phyloP scores from a whole-genome alignment of 1,140 invertebrate species.

The Thaumetopoea pityocampa region DNA sequence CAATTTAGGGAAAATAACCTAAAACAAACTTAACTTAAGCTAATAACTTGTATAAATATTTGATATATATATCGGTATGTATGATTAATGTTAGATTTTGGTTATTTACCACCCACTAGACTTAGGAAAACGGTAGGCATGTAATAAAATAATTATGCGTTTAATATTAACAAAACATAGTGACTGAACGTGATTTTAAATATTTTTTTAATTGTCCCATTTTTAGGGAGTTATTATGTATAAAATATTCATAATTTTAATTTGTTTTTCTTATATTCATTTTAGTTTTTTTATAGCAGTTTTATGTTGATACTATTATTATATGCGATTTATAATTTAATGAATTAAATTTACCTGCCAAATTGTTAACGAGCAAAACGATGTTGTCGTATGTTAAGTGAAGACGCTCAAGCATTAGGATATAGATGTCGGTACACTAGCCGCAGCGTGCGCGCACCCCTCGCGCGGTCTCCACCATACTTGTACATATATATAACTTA shows the following conservation, averaged over 20 bases:
- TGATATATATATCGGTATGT: constrained; percentile 73
- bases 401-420: constrained; percentile 70
- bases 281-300: constrained; percentile 70
- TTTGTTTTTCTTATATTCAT: constrained; percentile 67
- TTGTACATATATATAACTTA: constrained; percentile 67
- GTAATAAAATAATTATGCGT: constrained; percentile 72
- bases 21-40: constrained; percentile 73
- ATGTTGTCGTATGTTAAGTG: constrained; percentile 59
- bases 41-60: constrained; percentile 75
- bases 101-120: constrained; percentile 72
- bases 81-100: constrained; percentile 75
- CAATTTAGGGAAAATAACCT: constrained; percentile 69
- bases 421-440: constrained; percentile 35
- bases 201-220: constrained; percentile 60
- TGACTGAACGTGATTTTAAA: constrained; percentile 69
- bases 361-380: constrained; percentile 68
- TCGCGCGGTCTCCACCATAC: constrained; percentile 40
- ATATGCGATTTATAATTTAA: constrained; percentile 62
- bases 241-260: constrained; percentile 71
- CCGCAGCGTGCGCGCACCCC: constrained; percentile 25
- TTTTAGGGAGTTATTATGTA: constrained; percentile 66
- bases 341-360: constrained; percentile 69
- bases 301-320: constrained; percentile 57
- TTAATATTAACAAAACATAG: constrained; percentile 72
- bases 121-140: constrained; percentile 70